These are phyloP conservation scores for Calameuta pallipes DNA, from an alignment of 2,888 invertebrate species.

Conservation along the genomic window DNA sequence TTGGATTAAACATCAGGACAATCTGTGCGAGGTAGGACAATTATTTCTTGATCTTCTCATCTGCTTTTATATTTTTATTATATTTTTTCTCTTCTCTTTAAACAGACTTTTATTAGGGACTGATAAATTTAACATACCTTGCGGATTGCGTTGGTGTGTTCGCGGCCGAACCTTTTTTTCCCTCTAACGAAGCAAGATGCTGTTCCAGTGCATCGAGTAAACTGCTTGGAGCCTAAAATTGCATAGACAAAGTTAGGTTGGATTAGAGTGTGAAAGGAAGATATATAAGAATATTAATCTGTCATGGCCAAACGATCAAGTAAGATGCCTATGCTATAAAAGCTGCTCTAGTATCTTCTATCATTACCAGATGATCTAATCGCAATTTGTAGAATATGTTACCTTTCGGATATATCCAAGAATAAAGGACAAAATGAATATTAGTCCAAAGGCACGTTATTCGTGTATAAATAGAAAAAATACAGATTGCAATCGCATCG, in stretches of 20 bases:
- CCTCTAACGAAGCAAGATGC: constrained; percentile 93
- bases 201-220: constrained; percentile 96
- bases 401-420: constrained; percentile 25
- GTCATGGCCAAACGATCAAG: not conserved
- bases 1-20: not conserved
- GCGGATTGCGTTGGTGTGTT: constrained; percentile 89
- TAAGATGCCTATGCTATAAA: not conserved
- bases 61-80: constrained; percentile 15
- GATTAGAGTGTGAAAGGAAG: not conserved
- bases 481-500: not conserved
- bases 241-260: constrained; percentile 37
- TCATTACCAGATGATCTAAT: constrained; percentile 6
- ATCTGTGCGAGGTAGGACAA: not conserved
- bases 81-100: constrained; percentile 7
- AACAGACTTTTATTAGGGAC: not conserved
- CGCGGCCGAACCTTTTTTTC: constrained; percentile 87
- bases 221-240: constrained; percentile 86
- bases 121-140: constrained; percentile 69
- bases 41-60: not conserved
- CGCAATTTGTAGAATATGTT: constrained; percentile 14
- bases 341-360: not conserved
- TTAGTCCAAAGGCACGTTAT: constrained; percentile 3
- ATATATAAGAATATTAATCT: not conserved
- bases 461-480: not conserved
- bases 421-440: constrained; percentile 13